Base-by-base conservation (phyloP, 2,888 invertebrate genomes). In the Notodonta dromedarius region DNA sequence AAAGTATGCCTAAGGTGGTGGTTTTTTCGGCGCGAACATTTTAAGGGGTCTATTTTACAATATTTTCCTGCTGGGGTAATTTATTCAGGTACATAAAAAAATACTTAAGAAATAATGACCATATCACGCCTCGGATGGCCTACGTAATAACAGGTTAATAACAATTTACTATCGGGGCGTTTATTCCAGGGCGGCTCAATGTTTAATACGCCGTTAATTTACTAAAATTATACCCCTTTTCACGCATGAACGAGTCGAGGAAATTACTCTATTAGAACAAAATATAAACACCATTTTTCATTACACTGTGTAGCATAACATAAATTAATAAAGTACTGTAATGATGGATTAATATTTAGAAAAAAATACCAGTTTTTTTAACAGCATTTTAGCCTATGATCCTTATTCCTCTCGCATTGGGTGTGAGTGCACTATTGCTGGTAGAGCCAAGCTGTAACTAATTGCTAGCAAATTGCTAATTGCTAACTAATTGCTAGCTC, bases 161-260 rank as follows among this genome's bases (percentile, higher is more conserved):
- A 71, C 69, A 67, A 78, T 81, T 80, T 77, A 80, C 77, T 77
- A 79, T 79, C 74, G 11, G 46, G 61, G 60, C 61, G 68, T 66
- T 82, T 85, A 88, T 87, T 89, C 87, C 86, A 85, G 84, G 78
- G 84, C 85, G 83, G 87, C 88, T 86, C 83, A 69, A 79, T 80
- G 80, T 83, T 82, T 83, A 85, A 87, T 86, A 81, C 82, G 79
- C 81, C 80, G 80, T 84, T 88, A 85, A 83, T 79, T 84, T 79
- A 79, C 78, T 84, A 79, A 85, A 83, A 86, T 87, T 84, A 85
- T 77, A 70, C 77, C 66, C 70, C 77, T 79, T 74, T 73, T 70
- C 67, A 72, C 72, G 69, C 67, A 69, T 70, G 63, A 76, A 71
- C 69, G 73, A 72, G 70, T 68, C 68, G 65, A 67, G 68, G 63